A percentile compares a stretch with the other conserved stretches of the same genome.
phyloP scores from a whole-genome alignment of 2,888 invertebrate species.

The Epirrita christyi region DNA sequence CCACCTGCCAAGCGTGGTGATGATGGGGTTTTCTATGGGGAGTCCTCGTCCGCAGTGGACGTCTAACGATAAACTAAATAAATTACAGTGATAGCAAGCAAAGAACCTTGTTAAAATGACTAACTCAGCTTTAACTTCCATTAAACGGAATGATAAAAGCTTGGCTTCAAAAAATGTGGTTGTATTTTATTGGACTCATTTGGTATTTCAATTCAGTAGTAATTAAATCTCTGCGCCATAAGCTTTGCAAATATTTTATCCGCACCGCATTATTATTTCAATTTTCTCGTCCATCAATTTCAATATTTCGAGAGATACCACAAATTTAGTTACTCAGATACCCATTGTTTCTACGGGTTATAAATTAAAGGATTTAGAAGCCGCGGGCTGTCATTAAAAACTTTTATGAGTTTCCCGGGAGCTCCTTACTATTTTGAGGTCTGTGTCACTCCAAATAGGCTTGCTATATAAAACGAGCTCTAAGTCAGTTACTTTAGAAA shows the following conservation, averaged over 20 bases:
- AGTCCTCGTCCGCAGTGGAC: too few relatives aligned
- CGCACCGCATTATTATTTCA: slow-evolving; percentile 12
- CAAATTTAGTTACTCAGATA: slow-evolving; percentile 28
- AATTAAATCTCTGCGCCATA: slow-evolving; percentile 18
- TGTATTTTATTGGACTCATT: slow-evolving; percentile 8
- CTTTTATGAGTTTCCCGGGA: slow-evolving; percentile 62
- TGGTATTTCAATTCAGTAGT: slow-evolving; percentile 15
- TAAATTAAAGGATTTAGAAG: slow-evolving; percentile 56
- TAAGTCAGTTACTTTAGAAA: too few relatives aligned
- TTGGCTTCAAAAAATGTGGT: not conserved
- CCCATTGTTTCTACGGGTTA: slow-evolving; percentile 50
- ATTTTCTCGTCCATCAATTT: slow-evolving; percentile 20
- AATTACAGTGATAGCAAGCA: too few relatives aligned
- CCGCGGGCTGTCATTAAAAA: slow-evolving; percentile 61
- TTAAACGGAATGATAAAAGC: not conserved
- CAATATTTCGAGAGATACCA: slow-evolving; percentile 20
- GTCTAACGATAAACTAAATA: too few relatives aligned
- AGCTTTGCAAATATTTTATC: slow-evolving; percentile 15
- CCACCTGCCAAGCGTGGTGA: too few relatives aligned
- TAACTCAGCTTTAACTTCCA: too few relatives aligned
- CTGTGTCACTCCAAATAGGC: slow-evolving; percentile 6
- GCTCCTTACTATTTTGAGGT: slow-evolving; percentile 43
- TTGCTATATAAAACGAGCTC: slow-evolving; percentile 1
- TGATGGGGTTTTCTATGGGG: too few relatives aligned
- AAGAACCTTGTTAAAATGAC: too few relatives aligned